These are phyloP conservation scores for Botia kubotai DNA, from an alignment of 2,797 vertebrate species.

Conservation along the genomic window DNA sequence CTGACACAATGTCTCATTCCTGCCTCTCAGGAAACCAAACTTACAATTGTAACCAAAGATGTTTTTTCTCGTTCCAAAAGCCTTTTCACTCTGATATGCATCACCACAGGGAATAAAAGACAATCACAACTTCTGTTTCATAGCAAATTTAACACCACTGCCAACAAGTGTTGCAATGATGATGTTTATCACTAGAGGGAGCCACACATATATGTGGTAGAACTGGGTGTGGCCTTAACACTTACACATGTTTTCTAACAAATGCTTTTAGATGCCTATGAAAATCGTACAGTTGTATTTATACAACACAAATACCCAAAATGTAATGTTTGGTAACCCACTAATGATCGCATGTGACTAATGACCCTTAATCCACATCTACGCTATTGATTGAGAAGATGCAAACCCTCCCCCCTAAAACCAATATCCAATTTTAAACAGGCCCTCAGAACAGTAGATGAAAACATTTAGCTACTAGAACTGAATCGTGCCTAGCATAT, in stretches of 20 bases:
- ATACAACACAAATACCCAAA: not conserved
- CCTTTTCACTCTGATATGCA: too few species aligned
- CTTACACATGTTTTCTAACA: not conserved
- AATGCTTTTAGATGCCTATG: not conserved
- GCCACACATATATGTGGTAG: not conserved
- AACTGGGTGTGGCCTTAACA: not conserved
- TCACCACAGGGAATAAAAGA: too few species aligned
- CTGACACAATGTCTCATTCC: too few species aligned
- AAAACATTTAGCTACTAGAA: not conserved
- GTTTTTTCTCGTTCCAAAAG: too few species aligned
- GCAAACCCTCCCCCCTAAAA: constrained; percentile 19
- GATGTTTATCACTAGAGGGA: constrained; percentile 6
- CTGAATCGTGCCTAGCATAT: not conserved
- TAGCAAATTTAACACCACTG: not conserved
- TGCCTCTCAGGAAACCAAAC: too few species aligned
- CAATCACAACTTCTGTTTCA: too few species aligned
- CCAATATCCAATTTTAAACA: not conserved
- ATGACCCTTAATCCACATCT: constrained; percentile 25
- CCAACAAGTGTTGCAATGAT: not conserved
- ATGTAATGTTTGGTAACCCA: not conserved
- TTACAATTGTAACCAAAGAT: too few species aligned
- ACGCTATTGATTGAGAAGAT: constrained; percentile 41
- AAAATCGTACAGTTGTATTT: not conserved
- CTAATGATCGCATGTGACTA: not conserved
- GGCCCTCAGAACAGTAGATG: not conserved